A percentile compares a stretch with the other conserved stretches of the same genome.
Conservation (phyloP, 2,113 vertebrate species). For the Podilymbus podiceps region DNA sequence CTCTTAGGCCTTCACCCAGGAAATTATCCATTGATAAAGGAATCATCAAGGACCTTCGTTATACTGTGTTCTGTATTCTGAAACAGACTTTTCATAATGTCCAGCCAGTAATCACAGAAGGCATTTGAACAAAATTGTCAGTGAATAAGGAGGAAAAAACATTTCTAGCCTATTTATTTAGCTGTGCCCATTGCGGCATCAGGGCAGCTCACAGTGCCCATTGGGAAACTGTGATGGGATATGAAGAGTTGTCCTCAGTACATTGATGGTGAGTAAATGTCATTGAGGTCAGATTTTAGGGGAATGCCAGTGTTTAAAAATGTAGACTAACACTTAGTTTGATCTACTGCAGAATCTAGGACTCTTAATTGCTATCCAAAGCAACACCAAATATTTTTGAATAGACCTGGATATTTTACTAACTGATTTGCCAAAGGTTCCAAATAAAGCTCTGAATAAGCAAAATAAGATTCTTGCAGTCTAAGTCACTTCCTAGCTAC, state of each 20-base stretch:
- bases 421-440: neutral
- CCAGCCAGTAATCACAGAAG: neutral
- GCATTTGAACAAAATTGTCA: neutral
- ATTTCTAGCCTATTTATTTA: neutral
- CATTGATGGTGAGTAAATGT: neutral
- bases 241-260: neutral
- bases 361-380: neutral
- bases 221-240: neutral
- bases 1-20: neutral
- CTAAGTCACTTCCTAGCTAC: neutral
- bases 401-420: neutral
- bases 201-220: neutral
- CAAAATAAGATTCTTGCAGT: neutral
- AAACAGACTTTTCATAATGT: neutral
- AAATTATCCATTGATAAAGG: neutral
- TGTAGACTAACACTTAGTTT: neutral
- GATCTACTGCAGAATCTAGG: neutral
- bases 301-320: neutral
- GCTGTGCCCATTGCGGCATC: neutral
- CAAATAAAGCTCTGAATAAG: neutral
- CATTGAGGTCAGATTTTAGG: neutral
- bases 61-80: neutral
- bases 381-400: neutral
- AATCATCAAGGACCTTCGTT: neutral
- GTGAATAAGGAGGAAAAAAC: neutral